Base-by-base conservation (phyloP, 2,888 invertebrate genomes). In the Caenorhabditis sp. region DNA sequence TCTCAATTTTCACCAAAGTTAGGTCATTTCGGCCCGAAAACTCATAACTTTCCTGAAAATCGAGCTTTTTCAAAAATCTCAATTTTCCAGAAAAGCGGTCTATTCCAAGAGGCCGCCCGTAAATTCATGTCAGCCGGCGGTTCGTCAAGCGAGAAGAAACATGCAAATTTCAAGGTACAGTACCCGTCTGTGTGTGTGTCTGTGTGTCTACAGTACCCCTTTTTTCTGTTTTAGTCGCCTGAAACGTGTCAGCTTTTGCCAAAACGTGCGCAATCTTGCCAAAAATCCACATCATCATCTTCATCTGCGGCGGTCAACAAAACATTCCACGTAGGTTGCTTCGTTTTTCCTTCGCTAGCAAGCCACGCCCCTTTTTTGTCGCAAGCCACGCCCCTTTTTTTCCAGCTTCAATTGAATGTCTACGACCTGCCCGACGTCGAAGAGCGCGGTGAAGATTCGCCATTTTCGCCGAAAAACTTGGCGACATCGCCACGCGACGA, bases 401-500 rank as follows among this genome's bases (percentile, higher is more conserved):
- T 60, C 1, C 51, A 69, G 69, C 61, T 84, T 62, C 75, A 85
- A 82, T 64, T 85, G 21, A 81, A 82, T 57, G 82, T 83, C n/a
- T 83, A 81, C 65, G 84, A 85, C 26, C 69, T 85, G 49, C 83
- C 85, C 2, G 84, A 85, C 43, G 75, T 85, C 21, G 85, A 85
- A 37, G 85, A 85, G 65, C 69, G 69, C 17, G 73, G 73, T 8
- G 85, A 85, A 68, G 85, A 85, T n/a, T 66, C 64, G n/a, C 74
- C 64, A 24, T 77, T 78, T 58, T 73, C 78, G 17, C 78, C 80
- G 10, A 74, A 71, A 27, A 76, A 71, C 21, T 21, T 69, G 26
- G 31, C 10, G 31, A 31, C 31, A 31, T n/a, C n/a, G n/a, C 31
- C 31, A 4, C 60, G 66, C 12, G 66, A 67, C 19, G 73, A 66